Percentiles rank a stretch among this genome's conserved stretches.
These are phyloP conservation scores for Helicolenus hilgendorfi DNA, from an alignment of 2,797 vertebrate species.

Conservation along the genomic window DNA sequence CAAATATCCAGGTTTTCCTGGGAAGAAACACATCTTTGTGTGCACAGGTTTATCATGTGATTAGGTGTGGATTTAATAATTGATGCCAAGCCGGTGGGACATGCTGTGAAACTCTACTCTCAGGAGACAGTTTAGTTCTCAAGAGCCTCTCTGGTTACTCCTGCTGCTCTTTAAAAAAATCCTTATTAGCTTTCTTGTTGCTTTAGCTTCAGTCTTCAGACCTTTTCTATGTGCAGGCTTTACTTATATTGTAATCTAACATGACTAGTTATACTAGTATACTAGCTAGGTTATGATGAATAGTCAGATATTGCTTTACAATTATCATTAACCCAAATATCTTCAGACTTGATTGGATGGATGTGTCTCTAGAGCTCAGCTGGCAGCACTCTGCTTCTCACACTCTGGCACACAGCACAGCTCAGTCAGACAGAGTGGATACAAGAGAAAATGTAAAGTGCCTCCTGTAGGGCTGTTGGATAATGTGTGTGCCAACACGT, in stretches of 20 bases:
- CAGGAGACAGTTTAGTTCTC: slow-evolving; percentile 73
- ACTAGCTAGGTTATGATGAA: neutral
- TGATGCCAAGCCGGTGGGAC: slow-evolving; percentile 76
- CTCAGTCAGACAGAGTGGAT: slow-evolving; percentile 44
- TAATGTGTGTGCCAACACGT: slow-evolving; percentile 48
- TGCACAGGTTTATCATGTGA: slow-evolving; percentile 68
- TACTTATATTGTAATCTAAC: neutral
- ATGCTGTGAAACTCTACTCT: slow-evolving; percentile 86
- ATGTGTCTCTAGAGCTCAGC: neutral
- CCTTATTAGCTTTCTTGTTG: slow-evolving; percentile 1
- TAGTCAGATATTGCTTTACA: neutral
- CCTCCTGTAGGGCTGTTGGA: slow-evolving; percentile 28
- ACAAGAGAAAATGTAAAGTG: slow-evolving; percentile 40
- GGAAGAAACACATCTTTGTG: slow-evolving; percentile 51
- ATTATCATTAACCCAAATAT: neutral
- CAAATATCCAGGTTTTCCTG: slow-evolving; percentile 51
- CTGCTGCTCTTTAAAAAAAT: slow-evolving; percentile 36
- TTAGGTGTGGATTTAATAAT: slow-evolving; percentile 87
- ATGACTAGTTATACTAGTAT: neutral
- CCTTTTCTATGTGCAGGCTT: neutral
- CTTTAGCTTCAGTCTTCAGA: neutral
- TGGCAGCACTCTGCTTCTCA: slow-evolving; percentile 46
- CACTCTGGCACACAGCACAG: slow-evolving; percentile 18
- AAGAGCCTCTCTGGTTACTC: slow-evolving; percentile 75
- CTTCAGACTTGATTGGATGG: neutral